These are phyloP conservation scores for Gymnoscopelus microlampas DNA, from an alignment of 2,797 vertebrate genomes.

Conservation along the genomic window DNA sequence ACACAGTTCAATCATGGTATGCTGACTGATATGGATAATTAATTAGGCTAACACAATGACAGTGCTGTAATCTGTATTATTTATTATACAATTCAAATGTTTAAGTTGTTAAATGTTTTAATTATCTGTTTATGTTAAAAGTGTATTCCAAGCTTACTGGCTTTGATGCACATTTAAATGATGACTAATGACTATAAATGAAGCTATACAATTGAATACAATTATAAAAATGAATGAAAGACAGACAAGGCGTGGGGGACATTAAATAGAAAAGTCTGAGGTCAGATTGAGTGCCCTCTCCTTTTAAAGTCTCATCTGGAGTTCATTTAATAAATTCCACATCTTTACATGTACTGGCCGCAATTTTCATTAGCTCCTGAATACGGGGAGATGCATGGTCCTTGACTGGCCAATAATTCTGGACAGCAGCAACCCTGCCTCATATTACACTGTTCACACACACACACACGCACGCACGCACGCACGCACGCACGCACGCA, in stretches of 20 bases:
- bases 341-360: conserved; percentile 79
- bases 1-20: neutral
- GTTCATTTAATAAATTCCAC: conserved; percentile 84
- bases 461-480: conserved; percentile 23
- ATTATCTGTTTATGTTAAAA: too few species aligned
- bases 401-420: conserved; percentile 32
- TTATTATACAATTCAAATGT: too few species aligned
- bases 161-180: too few species aligned
- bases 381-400: conserved; percentile 53
- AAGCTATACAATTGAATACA: neutral
- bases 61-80: conserved; percentile 2
- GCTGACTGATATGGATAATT: conserved; percentile 13
- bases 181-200: too few species aligned
- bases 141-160: too few species aligned
- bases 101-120: too few species aligned
- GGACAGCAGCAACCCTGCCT: conserved; percentile 45
- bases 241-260: conserved; percentile 41
- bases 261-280: conserved; percentile 69
- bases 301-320: conserved; percentile 82
- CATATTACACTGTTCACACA: conserved; percentile 52
- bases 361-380: conserved; percentile 76
- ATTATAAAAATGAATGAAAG: conserved; percentile 40
- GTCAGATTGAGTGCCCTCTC: conserved; percentile 74
- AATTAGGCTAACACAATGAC: conserved; percentile 25
- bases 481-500: conserved; percentile 28